Percentiles rank a stretch among this genome's conserved stretches.
Conservation (phyloP, 2,797 vertebrate genomes). For the Borostomias antarcticus region DNA sequence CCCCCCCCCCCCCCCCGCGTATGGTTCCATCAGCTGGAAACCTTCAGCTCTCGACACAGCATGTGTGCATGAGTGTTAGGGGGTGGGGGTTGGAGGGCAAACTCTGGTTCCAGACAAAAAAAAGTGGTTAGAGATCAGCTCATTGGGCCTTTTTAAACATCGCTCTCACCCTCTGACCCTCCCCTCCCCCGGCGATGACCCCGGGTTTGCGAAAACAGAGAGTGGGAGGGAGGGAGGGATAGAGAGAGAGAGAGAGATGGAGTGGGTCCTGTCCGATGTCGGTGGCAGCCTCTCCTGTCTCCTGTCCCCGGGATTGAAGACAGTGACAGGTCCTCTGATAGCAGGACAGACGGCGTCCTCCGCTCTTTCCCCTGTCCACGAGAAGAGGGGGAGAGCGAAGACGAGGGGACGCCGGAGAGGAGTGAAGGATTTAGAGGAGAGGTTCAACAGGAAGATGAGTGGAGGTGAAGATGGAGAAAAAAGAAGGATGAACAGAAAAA, state of each 20-base stretch:
- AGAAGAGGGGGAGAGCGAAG: background rate
- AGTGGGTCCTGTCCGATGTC: slow-evolving; percentile 15
- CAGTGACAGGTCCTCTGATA: slow-evolving; percentile 8
- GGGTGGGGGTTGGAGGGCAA: background rate
- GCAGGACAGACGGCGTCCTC: too few relatives aligned
- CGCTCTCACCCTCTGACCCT: background rate
- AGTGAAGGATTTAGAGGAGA: too few relatives aligned
- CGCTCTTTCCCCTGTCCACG: too few relatives aligned
- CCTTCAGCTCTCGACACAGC: too few relatives aligned
- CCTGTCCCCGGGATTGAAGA: background rate
- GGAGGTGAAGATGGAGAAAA: background rate
- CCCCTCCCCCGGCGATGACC: background rate
- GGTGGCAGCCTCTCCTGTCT: slow-evolving; percentile 1
- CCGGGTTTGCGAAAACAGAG: background rate
- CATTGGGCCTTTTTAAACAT: background rate
- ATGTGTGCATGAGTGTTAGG: background rate
- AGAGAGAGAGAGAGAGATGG: background rate
- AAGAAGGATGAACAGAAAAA: too few relatives aligned
- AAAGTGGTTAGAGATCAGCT: background rate
- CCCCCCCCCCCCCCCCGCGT: background rate
- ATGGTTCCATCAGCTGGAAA: background rate
- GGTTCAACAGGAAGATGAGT: too few relatives aligned
- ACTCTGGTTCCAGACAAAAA: slow-evolving; percentile 3
- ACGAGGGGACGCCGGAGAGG: too few relatives aligned
- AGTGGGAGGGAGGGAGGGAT: background rate